These are phyloP conservation scores for Linyphia triangularis DNA, from an alignment of 2,888 invertebrate species.

Conservation along the genomic window DNA sequence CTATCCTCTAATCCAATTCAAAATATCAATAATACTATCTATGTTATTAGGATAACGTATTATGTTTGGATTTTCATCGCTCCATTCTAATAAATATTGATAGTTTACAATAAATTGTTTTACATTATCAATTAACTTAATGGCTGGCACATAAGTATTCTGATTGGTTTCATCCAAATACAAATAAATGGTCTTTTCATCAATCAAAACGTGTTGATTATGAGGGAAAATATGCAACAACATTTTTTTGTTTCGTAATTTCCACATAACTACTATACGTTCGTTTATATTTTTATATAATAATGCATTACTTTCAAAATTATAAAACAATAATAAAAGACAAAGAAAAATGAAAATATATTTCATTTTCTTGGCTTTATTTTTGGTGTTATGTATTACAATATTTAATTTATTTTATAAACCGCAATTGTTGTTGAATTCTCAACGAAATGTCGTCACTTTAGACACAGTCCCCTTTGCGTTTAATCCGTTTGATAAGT, in stretches of 20 bases:
- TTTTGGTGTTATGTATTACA: conserved; percentile 19
- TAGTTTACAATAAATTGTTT: conserved; percentile 18
- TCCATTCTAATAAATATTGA: conserved; percentile 22
- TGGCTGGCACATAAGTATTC: neutral
- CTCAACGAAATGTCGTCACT: neutral
- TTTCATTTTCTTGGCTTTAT: conserved; percentile 33
- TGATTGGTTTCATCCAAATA: conserved; percentile 2
- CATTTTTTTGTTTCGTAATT: neutral
- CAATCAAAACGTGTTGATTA: conserved; percentile 10
- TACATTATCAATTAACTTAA: neutral
- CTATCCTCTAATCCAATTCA: neutral
- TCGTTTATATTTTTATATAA: neutral
- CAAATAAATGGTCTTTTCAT: neutral
- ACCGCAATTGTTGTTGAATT: neutral
- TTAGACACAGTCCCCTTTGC: too few relatives aligned
- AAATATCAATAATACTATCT: conserved; percentile 3
- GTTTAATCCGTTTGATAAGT: neutral
- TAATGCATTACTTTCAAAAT: conserved; percentile 13
- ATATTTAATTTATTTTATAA: conserved; percentile 43
- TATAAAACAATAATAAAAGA: conserved; percentile 48
- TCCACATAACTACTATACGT: conserved; percentile 3
- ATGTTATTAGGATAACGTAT: neutral
- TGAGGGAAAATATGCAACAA: conserved; percentile 26
- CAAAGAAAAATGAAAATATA: conserved; percentile 20
- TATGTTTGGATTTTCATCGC: neutral